A percentile compares a stretch with the other conserved stretches of the same genome.
Conservation (phyloP, 2,888 invertebrate genomes). For the Heliconius ethilla region DNA sequence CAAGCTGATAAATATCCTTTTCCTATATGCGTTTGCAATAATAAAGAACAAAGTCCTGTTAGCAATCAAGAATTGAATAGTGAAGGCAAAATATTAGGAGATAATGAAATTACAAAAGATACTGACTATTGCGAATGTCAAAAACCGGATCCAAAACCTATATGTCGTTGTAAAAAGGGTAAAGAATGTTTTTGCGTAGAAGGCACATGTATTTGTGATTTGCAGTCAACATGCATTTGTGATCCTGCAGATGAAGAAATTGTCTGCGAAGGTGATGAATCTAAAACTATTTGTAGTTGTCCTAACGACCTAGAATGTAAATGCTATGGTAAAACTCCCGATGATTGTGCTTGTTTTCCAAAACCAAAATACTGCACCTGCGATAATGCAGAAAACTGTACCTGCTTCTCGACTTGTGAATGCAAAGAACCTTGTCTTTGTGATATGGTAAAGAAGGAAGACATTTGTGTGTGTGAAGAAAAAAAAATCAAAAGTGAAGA, state of each 20-base stretch:
- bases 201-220: slow-evolving; percentile 61
- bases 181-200: slow-evolving; percentile 60
- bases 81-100: slow-evolving; percentile 35
- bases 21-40: slow-evolving; percentile 58
- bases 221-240: slow-evolving; percentile 62
- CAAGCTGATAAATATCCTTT: slow-evolving; percentile 59
- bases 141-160: slow-evolving; percentile 52
- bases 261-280: slow-evolving; percentile 55
- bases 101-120: slow-evolving; percentile 42
- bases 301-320: slow-evolving; percentile 54
- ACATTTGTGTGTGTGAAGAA: slow-evolving; percentile 60
- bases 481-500: slow-evolving; percentile 48
- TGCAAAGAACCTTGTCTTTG: slow-evolving; percentile 67
- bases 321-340: slow-evolving; percentile 52
- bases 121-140: slow-evolving; percentile 64
- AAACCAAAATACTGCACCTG: slow-evolving; percentile 58
- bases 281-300: slow-evolving; percentile 62
- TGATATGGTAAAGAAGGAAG: slow-evolving; percentile 52
- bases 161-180: slow-evolving; percentile 62
- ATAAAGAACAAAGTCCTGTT: background rate
- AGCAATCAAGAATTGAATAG: slow-evolving; percentile 48
- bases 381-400: slow-evolving; percentile 64
- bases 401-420: slow-evolving; percentile 62
- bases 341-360: slow-evolving; percentile 62
- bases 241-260: slow-evolving; percentile 53